Evolutionary conservation across 1,140 invertebrate genomes (phyloP), one percentile per base, ranked within the genome.

Genomic region (Sitophilus oryzae): DNA sequence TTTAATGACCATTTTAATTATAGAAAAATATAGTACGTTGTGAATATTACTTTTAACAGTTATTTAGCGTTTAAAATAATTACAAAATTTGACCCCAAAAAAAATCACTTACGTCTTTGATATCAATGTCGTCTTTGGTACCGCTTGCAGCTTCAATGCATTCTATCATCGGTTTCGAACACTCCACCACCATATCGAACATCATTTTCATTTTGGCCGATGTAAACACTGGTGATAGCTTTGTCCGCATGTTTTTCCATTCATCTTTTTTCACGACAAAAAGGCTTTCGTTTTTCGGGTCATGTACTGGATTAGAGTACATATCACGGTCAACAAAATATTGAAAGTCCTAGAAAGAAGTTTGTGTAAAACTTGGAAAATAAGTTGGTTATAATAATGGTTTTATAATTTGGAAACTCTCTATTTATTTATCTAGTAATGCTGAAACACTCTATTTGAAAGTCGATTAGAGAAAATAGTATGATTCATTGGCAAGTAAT

Each of bases 161-260:
- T 22, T 79, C 22, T 71, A 72, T 1, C 69, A 77, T 25, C 74
- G 51, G 44, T 14, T 34, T 34, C 11, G 48, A 45, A n/a, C 50
- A 58, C 19, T 66, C 44, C 8, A 57, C 3, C 1, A 67, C 23
- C 4, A 35, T 48, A 3, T 56, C 45, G 58, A 74, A 74, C 73
- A 79, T 77, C 11, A 59, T 60, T 59, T 73, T 77, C 52, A 80
- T 66, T 62, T 77, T 78, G 1, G 72, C 72, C 20, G 73, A 71
- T 0, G 77, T 73, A 58, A 80, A 79, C 5, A 76, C 72, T 15
- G 76, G 75, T 1, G 73, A 73, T 15, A 79, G 46, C 48, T 73
- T 73, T 9, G 43, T 58, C 46, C 79, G 59, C 3, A 79, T 60
- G 38, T 66, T 61, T 58, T 71, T 77, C 79, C 79, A 80, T 44